phyloP scores from a whole-genome alignment of 1,140 invertebrate genomes.

The Apis mellifera region DNA sequence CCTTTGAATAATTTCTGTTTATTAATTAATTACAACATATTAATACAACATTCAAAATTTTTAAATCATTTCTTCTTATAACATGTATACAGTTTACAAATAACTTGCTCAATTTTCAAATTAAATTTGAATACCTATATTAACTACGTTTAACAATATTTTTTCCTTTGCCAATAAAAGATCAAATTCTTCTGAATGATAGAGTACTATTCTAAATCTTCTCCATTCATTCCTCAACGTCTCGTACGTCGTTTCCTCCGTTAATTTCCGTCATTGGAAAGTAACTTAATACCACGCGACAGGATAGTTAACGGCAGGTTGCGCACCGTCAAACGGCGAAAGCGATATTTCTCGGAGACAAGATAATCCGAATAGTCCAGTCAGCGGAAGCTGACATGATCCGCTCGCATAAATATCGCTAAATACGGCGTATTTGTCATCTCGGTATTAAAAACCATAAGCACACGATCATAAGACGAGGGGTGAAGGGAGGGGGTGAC shows the following conservation, averaged over 20 bases:
- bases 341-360: conserved; percentile 60
- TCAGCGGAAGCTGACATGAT: conserved; percentile 69
- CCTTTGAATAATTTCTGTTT: too few species aligned
- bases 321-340: conserved; percentile 56
- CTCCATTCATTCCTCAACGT: too few species aligned
- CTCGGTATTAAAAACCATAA: conserved; percentile 57
- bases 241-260: conserved; percentile 25
- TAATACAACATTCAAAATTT: too few species aligned
- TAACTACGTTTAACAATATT: too few species aligned
- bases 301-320: conserved; percentile 10
- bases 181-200: too few species aligned
- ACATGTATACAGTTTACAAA: too few species aligned
- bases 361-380: conserved; percentile 64
- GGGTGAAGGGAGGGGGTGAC: neutral
- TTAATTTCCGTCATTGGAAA: conserved; percentile 34
- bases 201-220: too few species aligned
- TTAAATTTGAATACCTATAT: too few species aligned
- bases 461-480: conserved; percentile 3
- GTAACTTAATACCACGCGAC: conserved; percentile 51
- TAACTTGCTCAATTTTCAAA: too few species aligned
- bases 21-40: too few species aligned
- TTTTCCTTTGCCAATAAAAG: too few species aligned
- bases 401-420: conserved; percentile 69
- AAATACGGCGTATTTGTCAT: conserved; percentile 70
- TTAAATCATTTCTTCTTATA: too few species aligned